Base-by-base conservation (phyloP, 2,888 invertebrate genomes). In the Brenthis daphne region DNA sequence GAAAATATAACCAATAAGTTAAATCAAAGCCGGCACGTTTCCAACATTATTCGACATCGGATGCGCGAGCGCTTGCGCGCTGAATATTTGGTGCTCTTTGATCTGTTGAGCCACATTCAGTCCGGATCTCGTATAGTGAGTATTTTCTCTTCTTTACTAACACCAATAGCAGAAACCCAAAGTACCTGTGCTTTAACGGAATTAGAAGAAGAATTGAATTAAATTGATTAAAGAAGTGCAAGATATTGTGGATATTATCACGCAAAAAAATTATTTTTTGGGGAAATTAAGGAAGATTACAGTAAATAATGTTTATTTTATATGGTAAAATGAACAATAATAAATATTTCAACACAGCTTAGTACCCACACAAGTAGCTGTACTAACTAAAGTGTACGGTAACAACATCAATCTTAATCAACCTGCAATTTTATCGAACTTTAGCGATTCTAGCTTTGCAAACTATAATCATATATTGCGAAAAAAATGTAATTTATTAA, bases 81-180 rank as follows among this genome's bases (percentile, higher is more conserved):
- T 69, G 69, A 69, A 69, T 69, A 65, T 61, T 50, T 37, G 47
- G 47, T 2, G 51, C 50, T 65, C 61, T 69, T 65, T 69, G 69
- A 65, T 65, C 65, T 61, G 61, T 37, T 65, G 55, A 61, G 50
- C 67, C 29, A 69, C 65, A 57, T 69, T 20, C 2, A 8, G 37
- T 60, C 29, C 69, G 65, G 65, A 65, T 57, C 48, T 68, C 3
- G 33, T 33, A 53, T 14, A 24, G 33, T 4, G 1, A 3, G 4
- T 24, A 11, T 8, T 29, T 55, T 56, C 4, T 24, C 11, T 55
- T 14, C 16, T 29, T 13, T 13, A 54, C 8, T 14, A 51, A 33
- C 16, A 13, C 29, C 12, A n/a, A 33, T 56, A 56, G 56, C 29
- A 16, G n/a, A n/a, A 57, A 16, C 11, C 43, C 16, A 3, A 37